Evolutionary conservation across 2,888 invertebrate genomes (phyloP).

Genomic region (Deilephila porcellus): DNA sequence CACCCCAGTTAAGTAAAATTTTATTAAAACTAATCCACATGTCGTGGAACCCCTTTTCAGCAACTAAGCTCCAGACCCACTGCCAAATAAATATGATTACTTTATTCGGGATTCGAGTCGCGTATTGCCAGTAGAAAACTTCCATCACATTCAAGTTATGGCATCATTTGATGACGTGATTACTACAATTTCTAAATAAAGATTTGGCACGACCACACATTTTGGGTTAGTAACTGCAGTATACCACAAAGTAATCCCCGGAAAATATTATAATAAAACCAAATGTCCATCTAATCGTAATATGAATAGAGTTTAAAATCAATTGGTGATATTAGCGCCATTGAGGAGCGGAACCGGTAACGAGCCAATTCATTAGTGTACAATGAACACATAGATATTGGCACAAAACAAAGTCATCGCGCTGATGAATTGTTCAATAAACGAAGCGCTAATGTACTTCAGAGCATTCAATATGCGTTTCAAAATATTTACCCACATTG

Average conservation of each 20-base stretch:
- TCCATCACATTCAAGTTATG: neutral
- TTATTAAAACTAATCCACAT: too few relatives aligned
- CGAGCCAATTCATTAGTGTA: constrained; percentile 2
- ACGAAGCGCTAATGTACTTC: neutral
- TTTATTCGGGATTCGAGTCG: too few relatives aligned
- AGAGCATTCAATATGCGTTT: neutral
- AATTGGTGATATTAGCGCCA: neutral
- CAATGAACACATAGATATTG: neutral
- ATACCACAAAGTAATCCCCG: neutral
- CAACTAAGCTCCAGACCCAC: too few relatives aligned
- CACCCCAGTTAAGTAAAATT: too few relatives aligned
- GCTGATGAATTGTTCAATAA: neutral
- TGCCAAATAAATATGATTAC: too few relatives aligned
- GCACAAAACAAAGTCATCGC: neutral
- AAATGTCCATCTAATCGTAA: neutral
- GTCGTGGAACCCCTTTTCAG: neutral
- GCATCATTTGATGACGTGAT: neutral
- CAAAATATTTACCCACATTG: neutral
- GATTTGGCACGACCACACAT: neutral
- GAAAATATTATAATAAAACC: neutral
- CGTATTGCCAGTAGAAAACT: neutral
- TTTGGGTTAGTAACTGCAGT: neutral
- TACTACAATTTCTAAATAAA: neutral
- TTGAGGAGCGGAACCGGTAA: neutral
- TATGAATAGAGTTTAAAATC: neutral